Evolutionary conservation across 2,888 invertebrate genomes (phyloP).

Genomic region (Dasypogon diadema): DNA sequence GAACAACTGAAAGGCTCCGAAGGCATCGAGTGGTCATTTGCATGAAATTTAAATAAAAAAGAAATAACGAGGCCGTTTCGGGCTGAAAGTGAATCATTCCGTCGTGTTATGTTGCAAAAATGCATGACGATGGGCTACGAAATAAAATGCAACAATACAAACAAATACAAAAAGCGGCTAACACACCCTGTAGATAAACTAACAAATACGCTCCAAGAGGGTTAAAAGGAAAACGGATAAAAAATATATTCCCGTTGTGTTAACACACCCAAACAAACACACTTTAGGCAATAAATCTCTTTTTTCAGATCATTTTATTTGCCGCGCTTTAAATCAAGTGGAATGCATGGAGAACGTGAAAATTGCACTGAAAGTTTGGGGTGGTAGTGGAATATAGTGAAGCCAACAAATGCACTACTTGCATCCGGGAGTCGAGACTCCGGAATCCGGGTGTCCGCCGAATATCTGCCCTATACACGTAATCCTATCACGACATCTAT

Average conservation of each 20-base stretch:
- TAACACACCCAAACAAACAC: constrained; percentile 52
- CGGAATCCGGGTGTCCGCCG: constrained; percentile 23
- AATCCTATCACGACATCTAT: constrained; percentile 48
- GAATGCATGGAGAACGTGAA: constrained; percentile 55
- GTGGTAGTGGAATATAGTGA: constrained; percentile 9
- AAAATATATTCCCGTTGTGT: constrained; percentile 39
- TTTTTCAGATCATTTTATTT: constrained; percentile 55
- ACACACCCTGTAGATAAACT: constrained; percentile 15
- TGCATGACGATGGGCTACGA: constrained; percentile 44
- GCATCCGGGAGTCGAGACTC: not conserved
- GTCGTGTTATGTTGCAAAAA: constrained; percentile 50
- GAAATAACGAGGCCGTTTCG: constrained; percentile 53
- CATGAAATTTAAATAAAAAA: constrained; percentile 56
- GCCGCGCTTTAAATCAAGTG: constrained; percentile 56
- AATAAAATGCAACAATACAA: constrained; percentile 37
- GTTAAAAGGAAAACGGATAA: constrained; percentile 20
- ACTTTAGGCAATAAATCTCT: constrained; percentile 54
- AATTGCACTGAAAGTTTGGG: constrained; percentile 52
- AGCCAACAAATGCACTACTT: constrained; percentile 17
- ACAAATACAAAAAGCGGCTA: constrained; percentile 1
- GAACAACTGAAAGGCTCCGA: constrained; percentile 36
- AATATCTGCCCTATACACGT: constrained; percentile 33
- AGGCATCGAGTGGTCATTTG: constrained; percentile 53
- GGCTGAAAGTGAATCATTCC: constrained; percentile 54
- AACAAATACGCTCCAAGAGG: constrained; percentile 29